Conservation (phyloP, 2,888 invertebrate species). For the Dolichopus griseipennis region DNA sequence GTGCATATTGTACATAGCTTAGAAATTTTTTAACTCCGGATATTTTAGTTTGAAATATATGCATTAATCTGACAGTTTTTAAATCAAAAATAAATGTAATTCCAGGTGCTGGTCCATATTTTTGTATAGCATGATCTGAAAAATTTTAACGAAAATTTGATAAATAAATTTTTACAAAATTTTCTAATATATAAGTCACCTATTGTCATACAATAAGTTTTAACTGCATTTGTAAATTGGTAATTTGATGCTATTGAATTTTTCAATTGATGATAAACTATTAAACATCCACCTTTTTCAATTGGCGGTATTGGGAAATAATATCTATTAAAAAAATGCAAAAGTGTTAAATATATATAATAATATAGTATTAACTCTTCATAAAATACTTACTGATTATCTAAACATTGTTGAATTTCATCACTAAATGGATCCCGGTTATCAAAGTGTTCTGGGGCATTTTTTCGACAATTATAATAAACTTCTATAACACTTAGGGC, state of each 20-base stretch:
- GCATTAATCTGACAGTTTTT: slow-evolving; percentile 52
- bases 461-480: slow-evolving; percentile 52
- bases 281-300: slow-evolving; percentile 48
- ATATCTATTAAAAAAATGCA: slow-evolving; percentile 40
- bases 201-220: slow-evolving; percentile 51
- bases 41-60: slow-evolving; percentile 50
- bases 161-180: too few relatives aligned
- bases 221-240: slow-evolving; percentile 51
- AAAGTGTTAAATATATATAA: background rate
- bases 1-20: slow-evolving; percentile 56
- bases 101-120: slow-evolving; percentile 53
- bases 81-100: slow-evolving; percentile 58
- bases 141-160: slow-evolving; percentile 5
- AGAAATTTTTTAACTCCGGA: slow-evolving; percentile 53
- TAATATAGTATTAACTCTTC: too few relatives aligned
- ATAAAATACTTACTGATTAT: slow-evolving; percentile 40
- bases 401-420: slow-evolving; percentile 42
- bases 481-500: slow-evolving; percentile 40
- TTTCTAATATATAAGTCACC: slow-evolving; percentile 31
- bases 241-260: slow-evolving; percentile 52
- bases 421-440: slow-evolving; percentile 45
- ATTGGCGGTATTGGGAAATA: slow-evolving; percentile 52
- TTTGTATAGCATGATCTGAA: slow-evolving; percentile 50
- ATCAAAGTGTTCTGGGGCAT: slow-evolving; percentile 55
- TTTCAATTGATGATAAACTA: slow-evolving; percentile 54